Conservation (phyloP, 2,888 invertebrate species). For the Pristionchus japonicus region DNA sequence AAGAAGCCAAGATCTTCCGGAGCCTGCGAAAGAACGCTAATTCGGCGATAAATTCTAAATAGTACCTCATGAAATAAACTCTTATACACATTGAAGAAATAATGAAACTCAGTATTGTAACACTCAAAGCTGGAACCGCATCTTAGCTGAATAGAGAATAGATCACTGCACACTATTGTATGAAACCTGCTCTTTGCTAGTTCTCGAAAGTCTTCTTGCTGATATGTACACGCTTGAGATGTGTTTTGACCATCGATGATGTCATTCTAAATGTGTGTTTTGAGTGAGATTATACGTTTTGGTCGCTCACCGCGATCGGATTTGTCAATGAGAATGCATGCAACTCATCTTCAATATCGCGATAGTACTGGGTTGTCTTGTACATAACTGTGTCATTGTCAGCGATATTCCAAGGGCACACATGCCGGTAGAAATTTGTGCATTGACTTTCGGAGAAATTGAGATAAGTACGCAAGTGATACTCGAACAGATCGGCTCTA, state of each 20-base stretch:
- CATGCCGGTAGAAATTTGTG: constrained; percentile 47
- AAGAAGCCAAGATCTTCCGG: constrained; percentile 13
- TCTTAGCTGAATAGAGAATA: constrained; percentile 11
- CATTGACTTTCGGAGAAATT: constrained; percentile 34
- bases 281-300: background rate
- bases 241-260: background rate
- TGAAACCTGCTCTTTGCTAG: background rate
- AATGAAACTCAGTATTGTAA: background rate
- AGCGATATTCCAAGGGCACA: constrained; percentile 14
- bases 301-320: background rate
- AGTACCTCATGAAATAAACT: background rate
- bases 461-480: constrained; percentile 37
- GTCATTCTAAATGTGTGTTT: background rate
- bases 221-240: background rate
- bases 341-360: background rate
- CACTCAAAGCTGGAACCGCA: background rate
- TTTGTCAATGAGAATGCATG: background rate
- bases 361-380: constrained; percentile 4
- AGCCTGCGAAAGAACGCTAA: background rate
- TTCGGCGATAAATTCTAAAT: background rate
- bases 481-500: constrained; percentile 5
- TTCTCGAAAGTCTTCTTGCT: background rate
- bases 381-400: constrained; percentile 24
- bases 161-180: background rate
- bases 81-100: constrained; percentile 4